phyloP scores from a whole-genome alignment of 2,888 invertebrate species.

The Tenthredo livida region DNA sequence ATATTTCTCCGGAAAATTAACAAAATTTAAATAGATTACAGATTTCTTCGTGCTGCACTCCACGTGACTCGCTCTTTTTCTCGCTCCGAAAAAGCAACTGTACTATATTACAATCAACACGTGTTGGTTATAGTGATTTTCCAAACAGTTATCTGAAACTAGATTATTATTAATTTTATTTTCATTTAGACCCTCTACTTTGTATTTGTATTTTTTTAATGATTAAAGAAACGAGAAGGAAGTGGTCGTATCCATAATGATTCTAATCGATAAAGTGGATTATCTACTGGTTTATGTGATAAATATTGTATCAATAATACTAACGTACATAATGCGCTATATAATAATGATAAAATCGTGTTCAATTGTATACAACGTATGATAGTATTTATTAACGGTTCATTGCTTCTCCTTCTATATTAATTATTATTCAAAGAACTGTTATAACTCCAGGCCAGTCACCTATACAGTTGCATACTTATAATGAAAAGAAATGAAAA shows the following conservation, averaged over 20 bases:
- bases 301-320: neutral
- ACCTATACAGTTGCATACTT: slow-evolving; percentile 7
- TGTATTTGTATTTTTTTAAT: neutral
- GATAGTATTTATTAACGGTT: neutral
- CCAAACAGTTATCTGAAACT: neutral
- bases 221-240: neutral
- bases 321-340: neutral
- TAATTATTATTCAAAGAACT: slow-evolving; percentile 24
- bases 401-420: neutral
- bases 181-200: neutral
- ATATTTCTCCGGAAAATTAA: neutral
- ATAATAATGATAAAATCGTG: neutral
- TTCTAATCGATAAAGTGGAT: neutral
- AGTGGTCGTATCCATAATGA: neutral
- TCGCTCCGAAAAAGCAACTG: neutral
- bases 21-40: neutral
- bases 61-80: neutral
- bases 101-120: neutral
- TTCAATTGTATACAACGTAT: neutral
- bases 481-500: neutral
- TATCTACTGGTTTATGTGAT: neutral
- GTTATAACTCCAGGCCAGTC: slow-evolving; percentile 17
- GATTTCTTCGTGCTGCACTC: neutral
- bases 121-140: neutral
- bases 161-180: neutral